These are phyloP conservation scores for Lamellibrachia columna DNA, from an alignment of 2,888 invertebrate genomes.

Conservation along the genomic window DNA sequence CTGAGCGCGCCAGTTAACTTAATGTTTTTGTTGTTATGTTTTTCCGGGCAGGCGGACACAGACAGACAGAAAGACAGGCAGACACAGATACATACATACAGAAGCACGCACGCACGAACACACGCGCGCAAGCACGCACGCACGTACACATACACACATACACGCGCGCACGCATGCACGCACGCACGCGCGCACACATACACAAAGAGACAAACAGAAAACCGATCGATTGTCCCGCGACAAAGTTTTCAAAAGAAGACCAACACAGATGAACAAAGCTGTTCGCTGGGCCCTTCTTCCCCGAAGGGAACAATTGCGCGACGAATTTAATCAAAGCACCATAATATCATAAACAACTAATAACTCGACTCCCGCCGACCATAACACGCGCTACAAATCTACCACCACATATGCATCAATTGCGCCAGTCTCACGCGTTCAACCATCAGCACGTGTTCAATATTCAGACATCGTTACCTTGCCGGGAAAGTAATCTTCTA, in stretches of 20 bases:
- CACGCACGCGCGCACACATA: background rate
- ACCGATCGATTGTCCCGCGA: background rate
- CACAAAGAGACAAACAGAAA: background rate
- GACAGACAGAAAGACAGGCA: too few species aligned
- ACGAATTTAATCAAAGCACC: slow-evolving; percentile 10
- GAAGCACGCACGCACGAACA: too few species aligned
- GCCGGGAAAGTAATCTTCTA: background rate
- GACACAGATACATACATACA: too few species aligned
- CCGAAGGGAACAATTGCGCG: background rate
- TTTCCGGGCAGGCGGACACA: too few species aligned
- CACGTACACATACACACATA: too few species aligned
- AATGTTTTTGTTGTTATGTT: too few species aligned
- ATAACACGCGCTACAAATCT: background rate
- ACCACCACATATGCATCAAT: background rate
- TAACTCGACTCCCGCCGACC: background rate
- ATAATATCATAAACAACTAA: slow-evolving; percentile 6
- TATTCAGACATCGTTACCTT: background rate
- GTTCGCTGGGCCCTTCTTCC: background rate
- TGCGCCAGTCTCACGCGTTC: background rate
- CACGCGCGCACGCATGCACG: background rate
- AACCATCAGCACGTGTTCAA: background rate
- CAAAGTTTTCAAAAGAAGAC: slow-evolving; percentile 23
- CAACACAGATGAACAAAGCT: background rate
- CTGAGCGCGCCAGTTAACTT: too few species aligned
- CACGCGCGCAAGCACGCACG: too few species aligned